Evolutionary conservation across 92 coral and sea anemone genomes (phyloP), one percentile per base, ranked within the genome.

Genomic region (Plumapathes pennacea): DNA sequence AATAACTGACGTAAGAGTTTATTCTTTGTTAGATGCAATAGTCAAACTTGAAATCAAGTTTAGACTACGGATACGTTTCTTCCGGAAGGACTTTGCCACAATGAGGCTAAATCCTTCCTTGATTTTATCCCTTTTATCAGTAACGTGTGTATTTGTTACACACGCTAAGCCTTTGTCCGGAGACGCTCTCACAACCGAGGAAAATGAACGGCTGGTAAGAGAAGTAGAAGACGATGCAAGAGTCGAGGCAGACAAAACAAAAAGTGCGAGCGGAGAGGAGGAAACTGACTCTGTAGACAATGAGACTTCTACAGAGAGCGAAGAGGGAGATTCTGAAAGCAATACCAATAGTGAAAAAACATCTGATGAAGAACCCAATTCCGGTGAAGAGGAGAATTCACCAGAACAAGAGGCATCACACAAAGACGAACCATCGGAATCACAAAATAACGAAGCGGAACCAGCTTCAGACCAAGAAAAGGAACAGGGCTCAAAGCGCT

Each of bases 1-100:
- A 88, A 88, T 88, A 46, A 62, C 56, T 88, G 62, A 78, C 71
- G 86, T 83, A 82, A 88, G 60, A 51, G 27, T 22, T 36, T 33
- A 25, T 56, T 57, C 27, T 27, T 42, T 66, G 52, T 45, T 46
- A 33, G 64, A 39, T 20, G 37, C 27, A 48, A 33, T 65, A 77
- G 44, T 44, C 71, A 30, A 32, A 54, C 31, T 28, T 52, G 34
- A 36, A 32, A 65, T 29, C 46, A 46, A 22, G 52, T 46, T 72
- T 57, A 32, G 83, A 50, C 48, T 43, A 61, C 75, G 55, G 68
- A 38, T 74, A 42, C 62, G 62, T 61, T 61, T 58, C 70, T 64
- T 68, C 49, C 61, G 67, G 67, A 78, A 66, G 84, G 65, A 60
- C 69, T 32, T 59, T 60, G 76, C 86, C 86, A 66, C 72, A 71